Percentiles rank a stretch among this genome's conserved stretches.
These are phyloP conservation scores for Manis pentadactyla DNA, from an alignment of 2,797 vertebrate genomes.

Conservation along the genomic window DNA sequence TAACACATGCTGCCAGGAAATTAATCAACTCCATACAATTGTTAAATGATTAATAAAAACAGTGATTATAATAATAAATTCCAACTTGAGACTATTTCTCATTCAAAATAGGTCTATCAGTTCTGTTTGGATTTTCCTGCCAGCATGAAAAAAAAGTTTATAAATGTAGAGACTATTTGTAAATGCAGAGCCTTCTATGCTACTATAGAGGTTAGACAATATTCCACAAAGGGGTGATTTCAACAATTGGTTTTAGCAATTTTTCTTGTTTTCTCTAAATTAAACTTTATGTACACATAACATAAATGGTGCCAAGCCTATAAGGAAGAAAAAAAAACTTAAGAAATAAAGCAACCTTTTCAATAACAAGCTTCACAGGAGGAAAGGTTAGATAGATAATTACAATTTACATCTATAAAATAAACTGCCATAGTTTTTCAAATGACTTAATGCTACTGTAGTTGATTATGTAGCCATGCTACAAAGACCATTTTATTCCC, in stretches of 20 bases:
- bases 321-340: slow-evolving; percentile 62
- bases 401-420: slow-evolving; percentile 75
- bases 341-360: slow-evolving; percentile 78
- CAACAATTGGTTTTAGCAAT: slow-evolving; percentile 64
- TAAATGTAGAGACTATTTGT: slow-evolving; percentile 79
- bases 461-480: slow-evolving; percentile 61
- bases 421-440: slow-evolving; percentile 73
- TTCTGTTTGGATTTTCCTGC: slow-evolving; percentile 62
- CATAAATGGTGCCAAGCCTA: slow-evolving; percentile 71
- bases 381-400: slow-evolving; percentile 79
- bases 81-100: slow-evolving; percentile 59
- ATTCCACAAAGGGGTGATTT: slow-evolving; percentile 75
- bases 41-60: slow-evolving; percentile 78
- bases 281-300: slow-evolving; percentile 77
- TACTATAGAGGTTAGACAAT: slow-evolving; percentile 56
- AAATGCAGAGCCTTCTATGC: slow-evolving; percentile 58
- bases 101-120: slow-evolving; percentile 62
- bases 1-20: slow-evolving; percentile 60
- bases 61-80: slow-evolving; percentile 76
- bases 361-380: slow-evolving; percentile 78
- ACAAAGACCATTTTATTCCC: slow-evolving; percentile 74
- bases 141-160: slow-evolving; percentile 69
- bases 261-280: slow-evolving; percentile 82
- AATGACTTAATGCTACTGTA: slow-evolving; percentile 70
- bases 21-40: slow-evolving; percentile 66